Evolutionary conservation across 2,113 vertebrate species (phyloP).

Genomic region (Caranx melampygus): DNA sequence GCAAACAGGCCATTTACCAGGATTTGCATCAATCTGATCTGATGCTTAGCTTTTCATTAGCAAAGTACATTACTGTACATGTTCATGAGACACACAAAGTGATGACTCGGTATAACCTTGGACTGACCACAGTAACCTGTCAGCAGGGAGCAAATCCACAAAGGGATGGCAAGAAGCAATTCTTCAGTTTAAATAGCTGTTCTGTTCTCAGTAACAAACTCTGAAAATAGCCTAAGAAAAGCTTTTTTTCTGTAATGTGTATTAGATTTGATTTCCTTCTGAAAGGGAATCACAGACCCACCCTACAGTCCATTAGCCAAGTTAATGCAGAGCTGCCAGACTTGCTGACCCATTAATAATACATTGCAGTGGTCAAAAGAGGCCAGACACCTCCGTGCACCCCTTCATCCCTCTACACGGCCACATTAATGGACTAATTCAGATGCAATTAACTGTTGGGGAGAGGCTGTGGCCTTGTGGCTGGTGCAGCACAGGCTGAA

Average conservation of each 20-base stretch:
- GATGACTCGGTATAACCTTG: conserved; percentile 46
- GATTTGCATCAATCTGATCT: conserved; percentile 18
- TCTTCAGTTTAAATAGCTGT: conserved; percentile 23
- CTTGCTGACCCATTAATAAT: conserved; percentile 85
- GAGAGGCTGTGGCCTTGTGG: conserved; percentile 80
- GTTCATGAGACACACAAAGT: conserved; percentile 16
- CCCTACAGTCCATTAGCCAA: conserved; percentile 83
- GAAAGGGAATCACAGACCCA: conserved; percentile 72
- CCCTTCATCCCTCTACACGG: conserved; percentile 75
- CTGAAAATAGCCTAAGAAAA: conserved; percentile 33
- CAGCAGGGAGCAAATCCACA: conserved; percentile 23
- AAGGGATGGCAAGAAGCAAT: conserved; percentile 21
- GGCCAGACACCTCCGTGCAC: conserved; percentile 79
- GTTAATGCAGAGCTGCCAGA: conserved; percentile 82
- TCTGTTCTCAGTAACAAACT: conserved; percentile 21
- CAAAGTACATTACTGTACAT: conserved; percentile 28
- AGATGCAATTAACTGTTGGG: conserved; percentile 83
- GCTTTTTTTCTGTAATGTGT: conserved; percentile 49
- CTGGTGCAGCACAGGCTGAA: conserved; percentile 72
- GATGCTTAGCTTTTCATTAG: conserved; percentile 48
- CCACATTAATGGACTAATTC: conserved; percentile 85
- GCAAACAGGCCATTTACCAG: conserved; percentile 11
- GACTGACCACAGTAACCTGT: conserved; percentile 20
- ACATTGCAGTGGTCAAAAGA: conserved; percentile 81
- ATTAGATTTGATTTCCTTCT: conserved; percentile 72